These are phyloP conservation scores for Capricornis sumatraensis DNA, from an alignment of 2,113 vertebrate genomes.

Conservation along the genomic window DNA sequence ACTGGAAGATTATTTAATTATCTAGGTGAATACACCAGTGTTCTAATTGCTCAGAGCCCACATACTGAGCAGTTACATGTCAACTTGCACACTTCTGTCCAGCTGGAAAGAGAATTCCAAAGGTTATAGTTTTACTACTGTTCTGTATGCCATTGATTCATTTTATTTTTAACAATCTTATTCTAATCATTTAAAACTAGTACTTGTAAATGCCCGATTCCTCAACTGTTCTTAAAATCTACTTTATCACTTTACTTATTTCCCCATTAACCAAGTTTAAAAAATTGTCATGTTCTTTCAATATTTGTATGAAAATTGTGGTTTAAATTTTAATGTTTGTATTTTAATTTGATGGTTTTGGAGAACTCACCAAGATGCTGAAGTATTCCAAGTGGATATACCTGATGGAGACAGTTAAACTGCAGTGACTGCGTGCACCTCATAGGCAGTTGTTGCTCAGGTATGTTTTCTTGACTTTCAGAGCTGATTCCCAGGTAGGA, in stretches of 20 bases:
- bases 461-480: background rate
- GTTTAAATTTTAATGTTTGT: background rate
- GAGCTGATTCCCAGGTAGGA: background rate
- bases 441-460: background rate
- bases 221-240: background rate
- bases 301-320: background rate
- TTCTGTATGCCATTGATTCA: background rate
- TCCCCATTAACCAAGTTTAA: background rate
- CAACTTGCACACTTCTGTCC: background rate
- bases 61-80: background rate
- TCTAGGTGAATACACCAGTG: background rate
- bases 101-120: background rate
- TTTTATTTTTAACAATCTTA: background rate
- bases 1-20: background rate
- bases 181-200: background rate
- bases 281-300: background rate
- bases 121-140: background rate
- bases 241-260: background rate
- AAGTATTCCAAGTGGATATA: background rate
- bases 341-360: background rate
- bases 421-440: no score
- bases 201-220: background rate
- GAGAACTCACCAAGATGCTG: background rate
- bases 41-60: background rate
- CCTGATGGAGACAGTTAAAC: background rate